phyloP scores from a whole-genome alignment of 2,113 vertebrate genomes.

The Oreochromis tanganicae region DNA sequence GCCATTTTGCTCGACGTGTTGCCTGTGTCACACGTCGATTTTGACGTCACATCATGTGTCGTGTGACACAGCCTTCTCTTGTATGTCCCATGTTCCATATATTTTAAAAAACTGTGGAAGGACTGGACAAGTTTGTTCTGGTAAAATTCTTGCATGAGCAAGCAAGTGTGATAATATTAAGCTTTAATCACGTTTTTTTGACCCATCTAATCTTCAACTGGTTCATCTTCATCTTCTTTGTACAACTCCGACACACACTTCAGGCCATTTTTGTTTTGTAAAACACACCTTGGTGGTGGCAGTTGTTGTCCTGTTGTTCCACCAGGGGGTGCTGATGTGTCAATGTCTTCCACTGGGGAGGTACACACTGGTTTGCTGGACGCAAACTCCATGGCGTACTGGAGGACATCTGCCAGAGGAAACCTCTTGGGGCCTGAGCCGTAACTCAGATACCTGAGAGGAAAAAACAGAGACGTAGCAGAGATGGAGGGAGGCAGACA shows the following conservation, averaged over 20 bases:
- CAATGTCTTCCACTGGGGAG: conserved; percentile 90
- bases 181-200: neutral
- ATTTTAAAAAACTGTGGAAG: neutral
- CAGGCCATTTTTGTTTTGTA: neutral
- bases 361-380: conserved; percentile 96
- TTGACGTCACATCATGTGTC: neutral
- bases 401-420: conserved; percentile 95
- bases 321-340: conserved; percentile 79
- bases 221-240: neutral
- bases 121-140: neutral
- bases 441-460: conserved; percentile 88
- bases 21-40: neutral
- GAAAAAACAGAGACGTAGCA: neutral
- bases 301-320: conserved; percentile 76
- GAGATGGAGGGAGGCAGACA: neutral
- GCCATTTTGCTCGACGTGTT: neutral
- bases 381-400: conserved; percentile 97
- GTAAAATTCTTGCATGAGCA: no score
- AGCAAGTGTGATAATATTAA: neutral
- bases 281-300: conserved; percentile 71
- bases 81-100: accelerated
- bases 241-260: neutral
- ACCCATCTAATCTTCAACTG: neutral
- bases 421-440: conserved; percentile 98
- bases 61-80: accelerated